Conservation (phyloP, 2,888 invertebrate species). For the Lydus trimaculatus region DNA sequence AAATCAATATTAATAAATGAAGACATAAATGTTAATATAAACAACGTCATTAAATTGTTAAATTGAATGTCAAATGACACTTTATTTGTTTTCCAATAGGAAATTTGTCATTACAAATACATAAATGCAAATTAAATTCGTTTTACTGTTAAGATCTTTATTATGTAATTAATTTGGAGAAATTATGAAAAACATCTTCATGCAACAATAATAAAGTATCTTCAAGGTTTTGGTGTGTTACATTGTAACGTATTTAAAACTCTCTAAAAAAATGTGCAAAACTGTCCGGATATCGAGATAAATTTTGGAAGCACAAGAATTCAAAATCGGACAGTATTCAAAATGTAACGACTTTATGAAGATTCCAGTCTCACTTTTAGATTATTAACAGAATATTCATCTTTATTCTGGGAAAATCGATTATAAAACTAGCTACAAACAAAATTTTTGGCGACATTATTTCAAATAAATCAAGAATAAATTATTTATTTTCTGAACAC, state of each 20-base stretch:
- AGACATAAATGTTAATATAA: neutral
- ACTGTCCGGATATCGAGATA: no score
- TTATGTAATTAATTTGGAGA: neutral
- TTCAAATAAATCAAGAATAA: neutral
- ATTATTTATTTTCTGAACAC: neutral
- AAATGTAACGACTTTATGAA: no score
- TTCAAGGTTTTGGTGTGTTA: no score
- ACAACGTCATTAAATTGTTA: neutral
- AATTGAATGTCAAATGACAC: neutral
- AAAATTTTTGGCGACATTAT: no score
- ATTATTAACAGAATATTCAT: no score
- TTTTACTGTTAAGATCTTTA: neutral
- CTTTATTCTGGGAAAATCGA: neutral
- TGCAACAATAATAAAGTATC: no score
- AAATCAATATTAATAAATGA: neutral
- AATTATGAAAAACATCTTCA: neutral
- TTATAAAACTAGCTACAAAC: neutral
- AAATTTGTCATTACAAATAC: neutral
- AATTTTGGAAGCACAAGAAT: no score
- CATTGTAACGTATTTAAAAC: no score
- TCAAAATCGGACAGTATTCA: no score
- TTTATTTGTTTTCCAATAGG: neutral
- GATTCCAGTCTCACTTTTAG: no score
- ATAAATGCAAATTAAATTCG: neutral
- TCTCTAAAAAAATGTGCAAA: no score